phyloP scores from a whole-genome alignment of 2,888 invertebrate genomes.

The Drosophila putrida region DNA sequence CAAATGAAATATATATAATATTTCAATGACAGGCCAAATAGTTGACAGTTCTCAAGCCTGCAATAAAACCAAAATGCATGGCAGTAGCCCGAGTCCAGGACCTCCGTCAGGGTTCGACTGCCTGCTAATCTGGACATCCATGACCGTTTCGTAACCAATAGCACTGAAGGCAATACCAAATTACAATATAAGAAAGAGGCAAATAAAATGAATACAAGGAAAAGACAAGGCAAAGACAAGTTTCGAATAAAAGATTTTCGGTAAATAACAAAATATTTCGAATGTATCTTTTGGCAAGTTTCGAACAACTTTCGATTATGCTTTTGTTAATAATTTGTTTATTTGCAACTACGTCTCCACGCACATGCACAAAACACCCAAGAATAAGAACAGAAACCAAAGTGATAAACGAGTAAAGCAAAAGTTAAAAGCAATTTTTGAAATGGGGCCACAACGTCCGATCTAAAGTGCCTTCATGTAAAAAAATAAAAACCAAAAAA shows the following conservation, averaged over 20 bases:
- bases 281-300: constrained; percentile 73
- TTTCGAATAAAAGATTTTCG: constrained; percentile 77
- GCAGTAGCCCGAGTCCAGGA: constrained; percentile 26
- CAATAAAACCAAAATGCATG: constrained; percentile 88
- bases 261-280: constrained; percentile 65
- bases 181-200: constrained; percentile 40
- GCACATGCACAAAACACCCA: constrained; percentile 59
- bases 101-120: constrained; percentile 17
- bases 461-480: constrained; percentile 96
- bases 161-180: constrained; percentile 90
- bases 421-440: constrained; percentile 83
- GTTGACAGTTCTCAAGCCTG: constrained; percentile 90
- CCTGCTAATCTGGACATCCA: constrained; percentile 86
- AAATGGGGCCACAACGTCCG: constrained; percentile 97
- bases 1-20: background rate
- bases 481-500: constrained; percentile 77
- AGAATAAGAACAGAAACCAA: constrained; percentile 77
- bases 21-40: constrained; percentile 68
- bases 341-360: constrained; percentile 71
- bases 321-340: constrained; percentile 77
- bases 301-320: constrained; percentile 76
- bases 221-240: constrained; percentile 70
- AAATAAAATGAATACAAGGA: constrained; percentile 56
- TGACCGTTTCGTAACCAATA: constrained; percentile 90
- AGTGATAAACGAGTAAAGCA: constrained; percentile 86